A percentile compares a stretch with the other conserved stretches of the same genome.
phyloP scores from a whole-genome alignment of 2,888 invertebrate genomes.

The Pristionchus japonicus region DNA sequence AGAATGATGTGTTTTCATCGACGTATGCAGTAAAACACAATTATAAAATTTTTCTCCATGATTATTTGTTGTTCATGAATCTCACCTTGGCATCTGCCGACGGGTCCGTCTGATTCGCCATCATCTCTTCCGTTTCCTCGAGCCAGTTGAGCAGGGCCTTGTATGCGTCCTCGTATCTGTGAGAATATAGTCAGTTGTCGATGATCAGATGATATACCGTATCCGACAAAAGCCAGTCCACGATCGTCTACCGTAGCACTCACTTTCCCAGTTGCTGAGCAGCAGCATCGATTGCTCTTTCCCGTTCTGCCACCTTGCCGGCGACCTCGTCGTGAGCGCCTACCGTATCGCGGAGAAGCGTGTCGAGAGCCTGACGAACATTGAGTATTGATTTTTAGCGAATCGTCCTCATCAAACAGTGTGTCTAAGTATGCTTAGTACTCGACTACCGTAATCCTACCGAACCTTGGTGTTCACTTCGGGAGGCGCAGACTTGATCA shows the following conservation, averaged over 20 bases:
- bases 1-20: no score
- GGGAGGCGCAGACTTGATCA: conserved; percentile 89
- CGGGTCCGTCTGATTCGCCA: conserved; percentile 94
- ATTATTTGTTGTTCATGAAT: conserved; percentile 44
- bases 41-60: not conserved
- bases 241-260: conserved; percentile 76
- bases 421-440: no score
- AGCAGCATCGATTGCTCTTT: conserved; percentile 81
- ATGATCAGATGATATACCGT: not conserved
- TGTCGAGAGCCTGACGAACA: not conserved
- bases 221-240: not conserved
- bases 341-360: not conserved
- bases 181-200: conserved; percentile 75
- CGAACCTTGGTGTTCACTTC: conserved; percentile 86
- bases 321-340: conserved; percentile 46
- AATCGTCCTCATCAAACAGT: no score
- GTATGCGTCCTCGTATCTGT: conserved; percentile 84
- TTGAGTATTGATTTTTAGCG: not conserved
- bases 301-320: conserved; percentile 39
- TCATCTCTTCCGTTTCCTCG: conserved; percentile 96
- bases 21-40: not conserved
- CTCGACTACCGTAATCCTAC: no score
- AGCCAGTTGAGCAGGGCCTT: conserved; percentile 84
- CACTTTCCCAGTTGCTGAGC: conserved; percentile 95
- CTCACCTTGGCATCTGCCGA: conserved; percentile 86